Conservation (phyloP, 2,113 vertebrate genomes). For the Paracanthobrama guichenoti region DNA sequence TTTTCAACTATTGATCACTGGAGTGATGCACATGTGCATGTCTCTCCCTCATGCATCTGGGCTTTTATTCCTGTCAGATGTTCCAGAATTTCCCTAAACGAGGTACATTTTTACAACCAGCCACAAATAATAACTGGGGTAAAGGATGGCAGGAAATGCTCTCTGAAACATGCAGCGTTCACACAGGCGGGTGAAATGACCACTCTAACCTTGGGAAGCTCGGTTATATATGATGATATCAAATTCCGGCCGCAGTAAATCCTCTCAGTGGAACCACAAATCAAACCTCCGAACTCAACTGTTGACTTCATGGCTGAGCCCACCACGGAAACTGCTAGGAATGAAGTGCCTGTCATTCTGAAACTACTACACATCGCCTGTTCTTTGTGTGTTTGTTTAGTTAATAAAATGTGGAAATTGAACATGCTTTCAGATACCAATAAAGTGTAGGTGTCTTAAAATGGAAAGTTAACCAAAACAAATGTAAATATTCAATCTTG, state of each 20-base stretch:
- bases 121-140: background rate
- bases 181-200: background rate
- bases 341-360: background rate
- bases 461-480: no score
- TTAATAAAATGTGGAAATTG: background rate
- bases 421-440: background rate
- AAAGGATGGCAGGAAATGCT: slow-evolving; percentile 20
- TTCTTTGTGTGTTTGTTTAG: background rate
- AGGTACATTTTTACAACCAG: slow-evolving; percentile 31
- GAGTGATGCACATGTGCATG: slow-evolving; percentile 42
- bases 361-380: background rate
- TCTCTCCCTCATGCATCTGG: slow-evolving; percentile 25
- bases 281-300: slow-evolving; percentile 27
- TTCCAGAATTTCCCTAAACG: slow-evolving; percentile 22
- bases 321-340: background rate
- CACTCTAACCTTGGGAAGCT: slow-evolving; percentile 16
- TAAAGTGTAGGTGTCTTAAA: no score
- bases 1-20: slow-evolving; percentile 1
- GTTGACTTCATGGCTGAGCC: slow-evolving; percentile 13
- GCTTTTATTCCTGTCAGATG: slow-evolving; percentile 36
- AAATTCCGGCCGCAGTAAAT: slow-evolving; percentile 40
- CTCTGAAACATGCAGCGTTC: slow-evolving; percentile 1
- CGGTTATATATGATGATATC: slow-evolving; percentile 21
- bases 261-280: slow-evolving; percentile 42
- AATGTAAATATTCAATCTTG: background rate